Percentiles rank a stretch among this genome's conserved stretches.
Conservation (phyloP, 2,797 vertebrate genomes). For the Sebastes wilsoni region DNA sequence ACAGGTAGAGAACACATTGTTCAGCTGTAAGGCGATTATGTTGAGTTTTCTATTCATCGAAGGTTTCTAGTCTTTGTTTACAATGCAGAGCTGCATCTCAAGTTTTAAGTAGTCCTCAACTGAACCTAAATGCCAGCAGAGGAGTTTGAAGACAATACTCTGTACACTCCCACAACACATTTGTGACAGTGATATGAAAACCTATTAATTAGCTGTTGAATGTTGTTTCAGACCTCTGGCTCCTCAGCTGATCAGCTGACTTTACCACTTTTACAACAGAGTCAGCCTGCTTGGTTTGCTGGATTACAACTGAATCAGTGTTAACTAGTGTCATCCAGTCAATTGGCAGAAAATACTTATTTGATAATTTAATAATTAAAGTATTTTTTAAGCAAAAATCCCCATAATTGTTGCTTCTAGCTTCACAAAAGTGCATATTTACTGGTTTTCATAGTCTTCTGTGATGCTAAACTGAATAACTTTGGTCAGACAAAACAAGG, state of each 20-base stretch:
- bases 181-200: neutral
- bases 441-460: neutral
- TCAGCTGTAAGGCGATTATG: slow-evolving; percentile 31
- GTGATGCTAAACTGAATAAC: too few species aligned
- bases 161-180: neutral
- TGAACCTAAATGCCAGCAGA: neutral
- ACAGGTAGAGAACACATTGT: slow-evolving; percentile 22
- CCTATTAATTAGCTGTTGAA: neutral
- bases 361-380: neutral
- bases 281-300: neutral
- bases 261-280: neutral
- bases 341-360: neutral
- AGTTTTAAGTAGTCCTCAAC: neutral
- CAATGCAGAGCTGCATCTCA: neutral
- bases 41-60: slow-evolving; percentile 22
- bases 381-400: neutral
- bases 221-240: neutral
- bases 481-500: too few species aligned
- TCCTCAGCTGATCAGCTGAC: neutral
- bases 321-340: neutral
- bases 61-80: slow-evolving; percentile 7
- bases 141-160: neutral
- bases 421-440: neutral
- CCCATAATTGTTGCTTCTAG: neutral
- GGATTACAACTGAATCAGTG: neutral